These are phyloP conservation scores for Cephonodes hylas DNA, from an alignment of 2,888 invertebrate species.

Conservation along the genomic window DNA sequence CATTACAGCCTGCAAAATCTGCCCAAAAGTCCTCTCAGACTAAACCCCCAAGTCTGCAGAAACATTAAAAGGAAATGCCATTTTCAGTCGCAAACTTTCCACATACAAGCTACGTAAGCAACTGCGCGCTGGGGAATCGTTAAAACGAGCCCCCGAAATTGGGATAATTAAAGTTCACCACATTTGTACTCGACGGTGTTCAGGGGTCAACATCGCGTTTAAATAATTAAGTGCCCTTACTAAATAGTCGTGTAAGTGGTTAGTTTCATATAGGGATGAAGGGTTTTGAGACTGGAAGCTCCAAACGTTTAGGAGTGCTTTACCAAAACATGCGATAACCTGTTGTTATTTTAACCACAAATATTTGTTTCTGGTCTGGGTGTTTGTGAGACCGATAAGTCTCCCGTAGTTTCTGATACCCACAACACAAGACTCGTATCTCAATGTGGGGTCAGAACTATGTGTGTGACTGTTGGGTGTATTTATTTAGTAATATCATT, in stretches of 20 bases:
- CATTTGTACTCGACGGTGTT: constrained; percentile 14
- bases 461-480: too few species aligned
- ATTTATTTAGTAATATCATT: too few species aligned
- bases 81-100: constrained; percentile 2
- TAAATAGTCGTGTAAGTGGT: constrained; percentile 34
- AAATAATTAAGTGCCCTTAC: constrained; percentile 23
- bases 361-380: too few species aligned
- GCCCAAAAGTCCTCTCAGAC: neutral
- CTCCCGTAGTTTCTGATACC: too few species aligned
- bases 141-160: constrained; percentile 14
- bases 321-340: neutral
- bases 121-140: constrained; percentile 12
- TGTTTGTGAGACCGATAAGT: too few species aligned
- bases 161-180: constrained; percentile 15
- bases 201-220: constrained; percentile 20
- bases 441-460: too few species aligned
- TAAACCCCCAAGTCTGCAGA: constrained; percentile 1
- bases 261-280: constrained; percentile 27
- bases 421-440: too few species aligned
- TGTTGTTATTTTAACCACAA: neutral
- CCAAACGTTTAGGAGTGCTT: neutral
- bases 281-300: neutral
- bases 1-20: neutral
- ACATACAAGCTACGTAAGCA: constrained; percentile 5
- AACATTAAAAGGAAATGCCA: constrained; percentile 7